A percentile compares a stretch with the other conserved stretches of the same genome.
Conservation (phyloP, 2,113 vertebrate genomes). For the Saiga tatarica region DNA sequence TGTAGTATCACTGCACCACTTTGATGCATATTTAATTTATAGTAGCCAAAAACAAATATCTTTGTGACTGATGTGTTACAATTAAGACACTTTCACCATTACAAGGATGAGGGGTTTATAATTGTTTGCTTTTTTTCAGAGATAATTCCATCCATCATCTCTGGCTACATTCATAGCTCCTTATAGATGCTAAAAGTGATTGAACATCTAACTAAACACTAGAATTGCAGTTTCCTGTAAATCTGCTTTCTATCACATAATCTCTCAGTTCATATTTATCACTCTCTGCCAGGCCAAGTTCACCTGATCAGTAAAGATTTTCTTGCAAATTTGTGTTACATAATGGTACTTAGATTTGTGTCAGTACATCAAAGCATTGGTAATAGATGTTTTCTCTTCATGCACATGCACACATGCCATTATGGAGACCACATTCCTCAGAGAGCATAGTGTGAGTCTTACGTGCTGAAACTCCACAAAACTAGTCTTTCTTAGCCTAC, state of each 20-base stretch:
- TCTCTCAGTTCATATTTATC: neutral
- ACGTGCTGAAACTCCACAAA: neutral
- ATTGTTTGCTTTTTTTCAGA: constrained; percentile 22
- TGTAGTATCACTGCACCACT: neutral
- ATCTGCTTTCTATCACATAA: neutral
- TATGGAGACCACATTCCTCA: neutral
- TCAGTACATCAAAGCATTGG: neutral
- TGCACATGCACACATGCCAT: neutral
- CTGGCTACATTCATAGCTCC: constrained; percentile 36
- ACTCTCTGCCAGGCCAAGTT: neutral
- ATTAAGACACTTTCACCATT: neutral
- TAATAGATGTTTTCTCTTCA: constrained; percentile 9
- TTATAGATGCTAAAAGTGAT: constrained; percentile 27
- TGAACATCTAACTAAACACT: constrained; percentile 44
- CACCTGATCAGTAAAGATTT: neutral
- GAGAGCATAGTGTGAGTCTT: neutral
- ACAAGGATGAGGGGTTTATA: neutral
- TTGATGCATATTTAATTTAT: neutral
- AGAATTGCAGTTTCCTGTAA: constrained; percentile 28
- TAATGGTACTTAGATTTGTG: neutral
- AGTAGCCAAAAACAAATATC: neutral
- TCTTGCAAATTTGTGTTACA: neutral
- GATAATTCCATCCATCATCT: constrained; percentile 23
- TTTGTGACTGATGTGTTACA: constrained; percentile 1
- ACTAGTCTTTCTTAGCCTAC: neutral